These are phyloP conservation scores for Pomacea maculata DNA, from an alignment of 1,140 invertebrate genomes.

Conservation along the genomic window DNA sequence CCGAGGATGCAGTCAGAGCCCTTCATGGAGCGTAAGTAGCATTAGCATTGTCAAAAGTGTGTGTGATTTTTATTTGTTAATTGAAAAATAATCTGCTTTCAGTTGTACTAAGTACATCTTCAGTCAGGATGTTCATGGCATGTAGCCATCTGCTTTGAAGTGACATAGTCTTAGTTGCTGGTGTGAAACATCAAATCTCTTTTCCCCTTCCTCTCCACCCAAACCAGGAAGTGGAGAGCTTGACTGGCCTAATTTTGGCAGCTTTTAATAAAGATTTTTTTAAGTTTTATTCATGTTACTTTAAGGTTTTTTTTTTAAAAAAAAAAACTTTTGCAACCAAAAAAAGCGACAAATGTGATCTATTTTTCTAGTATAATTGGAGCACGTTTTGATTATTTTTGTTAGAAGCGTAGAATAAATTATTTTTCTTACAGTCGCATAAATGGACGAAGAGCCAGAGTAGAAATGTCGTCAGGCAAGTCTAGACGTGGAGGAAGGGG, in stretches of 20 bases:
- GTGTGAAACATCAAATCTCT: no score
- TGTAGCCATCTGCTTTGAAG: no score
- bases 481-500: slow-evolving; percentile 65
- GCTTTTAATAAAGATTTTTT: background rate
- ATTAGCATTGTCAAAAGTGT: background rate
- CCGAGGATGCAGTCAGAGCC: slow-evolving; percentile 91
- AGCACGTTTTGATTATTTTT: slow-evolving; percentile 3
- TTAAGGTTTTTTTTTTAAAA: background rate
- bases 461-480: slow-evolving; percentile 89
- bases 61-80: background rate
- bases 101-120: background rate
- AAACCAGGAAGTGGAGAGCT: background rate
- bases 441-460: slow-evolving; percentile 86
- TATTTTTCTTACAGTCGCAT: slow-evolving; percentile 73
- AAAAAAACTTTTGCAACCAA: background rate
- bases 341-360: background rate
- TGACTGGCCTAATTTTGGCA: background rate
- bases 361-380: background rate
- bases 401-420: background rate
- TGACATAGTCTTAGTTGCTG: no score
- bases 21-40: slow-evolving; percentile 81
- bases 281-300: background rate
- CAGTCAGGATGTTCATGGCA: no score
- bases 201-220: no score
- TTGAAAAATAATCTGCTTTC: background rate